Evolutionary conservation across 2,888 invertebrate genomes (phyloP).

Genomic region (Amphipoea oculea): DNA sequence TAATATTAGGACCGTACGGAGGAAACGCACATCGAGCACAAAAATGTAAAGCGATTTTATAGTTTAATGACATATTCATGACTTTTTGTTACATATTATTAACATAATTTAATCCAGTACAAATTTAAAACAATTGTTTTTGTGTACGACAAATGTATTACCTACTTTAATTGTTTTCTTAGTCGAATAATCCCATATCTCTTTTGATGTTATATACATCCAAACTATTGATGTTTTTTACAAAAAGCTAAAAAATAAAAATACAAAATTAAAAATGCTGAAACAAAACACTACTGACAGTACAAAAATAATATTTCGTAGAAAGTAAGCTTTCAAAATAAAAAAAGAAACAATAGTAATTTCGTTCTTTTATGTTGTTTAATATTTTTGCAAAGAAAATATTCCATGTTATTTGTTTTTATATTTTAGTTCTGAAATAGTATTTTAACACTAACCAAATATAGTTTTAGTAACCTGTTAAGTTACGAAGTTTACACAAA

Average conservation of each 20-base stretch:
- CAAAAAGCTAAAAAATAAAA: constrained; percentile 51
- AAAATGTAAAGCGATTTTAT: constrained; percentile 61
- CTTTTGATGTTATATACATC: constrained; percentile 66
- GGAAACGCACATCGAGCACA: constrained; percentile 81
- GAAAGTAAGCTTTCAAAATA: constrained; percentile 69
- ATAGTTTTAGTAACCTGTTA: not conserved
- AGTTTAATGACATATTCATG: constrained; percentile 27
- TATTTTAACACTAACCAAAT: not conserved
- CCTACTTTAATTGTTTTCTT: constrained; percentile 32
- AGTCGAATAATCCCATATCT: constrained; percentile 68
- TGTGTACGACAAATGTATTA: not conserved
- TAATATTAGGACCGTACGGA: constrained; percentile 72
- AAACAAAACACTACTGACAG: constrained; percentile 64
- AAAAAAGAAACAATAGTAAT: constrained; percentile 5
- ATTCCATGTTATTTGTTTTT: not conserved
- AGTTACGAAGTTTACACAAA: constrained; percentile 11
- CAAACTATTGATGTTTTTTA: constrained; percentile 59
- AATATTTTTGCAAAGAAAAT: not conserved
- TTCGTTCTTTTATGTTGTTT: constrained; percentile 4
- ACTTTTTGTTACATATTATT: constrained; percentile 7
- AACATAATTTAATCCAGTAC: constrained; percentile 25
- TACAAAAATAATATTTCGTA: constrained; percentile 76
- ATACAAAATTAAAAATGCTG: constrained; percentile 43
- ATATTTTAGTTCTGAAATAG: not conserved
- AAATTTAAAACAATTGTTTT: constrained; percentile 28